Evolutionary conservation across 2,797 vertebrate genomes (phyloP), one percentile per base, ranked within the genome.

Genomic region (Anguilla pacifica): DNA sequence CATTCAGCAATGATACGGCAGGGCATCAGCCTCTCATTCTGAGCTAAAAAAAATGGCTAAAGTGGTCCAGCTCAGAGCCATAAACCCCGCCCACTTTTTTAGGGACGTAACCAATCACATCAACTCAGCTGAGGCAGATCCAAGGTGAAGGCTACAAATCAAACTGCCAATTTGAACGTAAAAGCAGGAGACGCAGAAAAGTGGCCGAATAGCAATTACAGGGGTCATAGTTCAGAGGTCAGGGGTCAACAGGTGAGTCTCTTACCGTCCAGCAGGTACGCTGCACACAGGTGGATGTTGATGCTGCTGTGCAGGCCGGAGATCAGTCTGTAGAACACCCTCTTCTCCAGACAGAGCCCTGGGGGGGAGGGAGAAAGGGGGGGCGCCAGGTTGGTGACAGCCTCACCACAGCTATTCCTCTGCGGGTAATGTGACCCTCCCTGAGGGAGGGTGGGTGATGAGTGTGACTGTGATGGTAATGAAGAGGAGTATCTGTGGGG

Each of bases 231-330:
- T 1, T 51, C 49, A 53, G 51, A 53, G 51, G 51, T 53, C 51
- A 53, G 51, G 11, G 51, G 51, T 39, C 39, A 39, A 57, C n/a
- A 67, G 61, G 6, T 25, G 6, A 67, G 61, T 67, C 28, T 87
- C 92, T 89, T 96, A 99, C 98, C 98, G 92, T 98, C 97, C 90
- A 98, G 94, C 91, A 99, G 97, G 91, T 97, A 97, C 90, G 97
- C 94, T 25, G 97, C 97, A 89, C 97, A 97, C 17, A 99, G 95
- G 93, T 99, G 98, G 92, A 99, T 96, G 91, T 99, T 99, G 94
- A 99, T 99, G 94, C 98, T 99, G 94, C 96, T 97, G 89, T 99
- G 98, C 89, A 99, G 98, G 92, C 98, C 98, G 0, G 98, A 99
- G 94, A 99, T 99, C 64, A 99, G 97, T 35, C 98, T 94, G 93